Evolutionary conservation across 2,888 invertebrate species (phyloP).

Genomic region (Pseudeuparius sepicola): DNA sequence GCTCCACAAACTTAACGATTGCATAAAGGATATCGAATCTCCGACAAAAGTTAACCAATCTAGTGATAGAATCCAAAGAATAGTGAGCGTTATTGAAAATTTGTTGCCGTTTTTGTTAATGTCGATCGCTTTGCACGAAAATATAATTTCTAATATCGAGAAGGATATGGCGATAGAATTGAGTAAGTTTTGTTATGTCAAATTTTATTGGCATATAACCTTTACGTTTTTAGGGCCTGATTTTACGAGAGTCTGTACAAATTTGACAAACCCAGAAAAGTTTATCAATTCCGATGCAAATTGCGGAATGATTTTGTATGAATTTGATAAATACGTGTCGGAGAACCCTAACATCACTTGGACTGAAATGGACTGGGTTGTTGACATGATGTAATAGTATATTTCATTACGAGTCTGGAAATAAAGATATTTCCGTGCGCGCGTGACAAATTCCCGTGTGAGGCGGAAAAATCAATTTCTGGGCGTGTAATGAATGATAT

Average conservation of each 20-base stretch:
- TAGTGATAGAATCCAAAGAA: conserved; percentile 31
- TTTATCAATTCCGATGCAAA: conserved; percentile 51
- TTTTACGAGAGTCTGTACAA: conserved; percentile 39
- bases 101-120: conserved; percentile 38
- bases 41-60: conserved; percentile 28
- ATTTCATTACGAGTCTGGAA: too few relatives aligned
- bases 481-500: too few relatives aligned
- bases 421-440: too few relatives aligned
- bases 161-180: conserved; percentile 34
- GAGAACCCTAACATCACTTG: conserved; percentile 55
- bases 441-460: too few relatives aligned
- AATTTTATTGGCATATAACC: too few relatives aligned
- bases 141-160: conserved; percentile 32
- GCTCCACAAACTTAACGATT: conserved; percentile 33
- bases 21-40: conserved; percentile 33
- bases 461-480: too few relatives aligned
- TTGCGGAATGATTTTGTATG: conserved; percentile 47
- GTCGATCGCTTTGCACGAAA: conserved; percentile 33
- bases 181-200: conserved; percentile 29
- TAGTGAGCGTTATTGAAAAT: conserved; percentile 34
- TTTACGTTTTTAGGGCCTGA: conserved; percentile 40
- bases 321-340: conserved; percentile 51
- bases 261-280: conserved; percentile 48
- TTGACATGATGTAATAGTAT: conserved; percentile 52
- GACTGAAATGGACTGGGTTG: conserved; percentile 62